These are phyloP conservation scores for Sorex fumeus DNA, from an alignment of 2,113 vertebrate genomes.

Conservation along the genomic window DNA sequence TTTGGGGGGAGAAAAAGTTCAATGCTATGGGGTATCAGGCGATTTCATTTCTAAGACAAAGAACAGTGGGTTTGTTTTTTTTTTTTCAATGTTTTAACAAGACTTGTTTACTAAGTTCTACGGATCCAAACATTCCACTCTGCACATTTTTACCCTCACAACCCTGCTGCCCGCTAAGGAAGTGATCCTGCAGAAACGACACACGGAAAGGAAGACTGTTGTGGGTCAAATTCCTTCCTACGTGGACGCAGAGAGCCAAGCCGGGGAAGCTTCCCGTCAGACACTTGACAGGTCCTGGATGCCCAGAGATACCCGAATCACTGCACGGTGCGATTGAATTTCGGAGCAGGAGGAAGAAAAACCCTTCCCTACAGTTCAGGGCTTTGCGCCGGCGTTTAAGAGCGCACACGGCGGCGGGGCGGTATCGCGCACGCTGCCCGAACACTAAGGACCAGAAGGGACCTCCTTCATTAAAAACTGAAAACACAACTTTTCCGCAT, in stretches of 20 bases:
- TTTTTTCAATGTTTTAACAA: slow-evolving; percentile 23
- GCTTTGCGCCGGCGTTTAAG: slow-evolving; percentile 65
- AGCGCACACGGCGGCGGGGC: slow-evolving; percentile 47
- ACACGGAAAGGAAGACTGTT: slow-evolving; percentile 52
- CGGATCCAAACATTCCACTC: slow-evolving; percentile 51
- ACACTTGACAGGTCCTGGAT: slow-evolving; percentile 70
- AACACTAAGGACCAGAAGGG: slow-evolving; percentile 17
- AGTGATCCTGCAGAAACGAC: slow-evolving; percentile 67
- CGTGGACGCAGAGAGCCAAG: not conserved
- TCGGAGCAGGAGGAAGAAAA: slow-evolving; percentile 74
- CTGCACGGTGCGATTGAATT: slow-evolving; percentile 62
- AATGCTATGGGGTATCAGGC: slow-evolving; percentile 14
- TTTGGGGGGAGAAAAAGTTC: not conserved
- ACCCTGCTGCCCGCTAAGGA: slow-evolving; percentile 61
- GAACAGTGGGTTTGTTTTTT: not conserved
- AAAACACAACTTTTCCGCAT: slow-evolving; percentile 53
- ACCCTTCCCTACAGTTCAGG: slow-evolving; percentile 68
- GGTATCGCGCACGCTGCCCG: slow-evolving; percentile 40
- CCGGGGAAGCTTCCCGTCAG: slow-evolving; percentile 68
- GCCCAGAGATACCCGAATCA: slow-evolving; percentile 63
- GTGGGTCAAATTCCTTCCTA: too few relatives aligned
- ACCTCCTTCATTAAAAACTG: slow-evolving; percentile 2
- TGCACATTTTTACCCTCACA: slow-evolving; percentile 63
- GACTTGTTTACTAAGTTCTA: slow-evolving; percentile 56
- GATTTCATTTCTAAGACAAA: too few relatives aligned